phyloP scores from a whole-genome alignment of 2,888 invertebrate species.

The Malacosoma neustria region DNA sequence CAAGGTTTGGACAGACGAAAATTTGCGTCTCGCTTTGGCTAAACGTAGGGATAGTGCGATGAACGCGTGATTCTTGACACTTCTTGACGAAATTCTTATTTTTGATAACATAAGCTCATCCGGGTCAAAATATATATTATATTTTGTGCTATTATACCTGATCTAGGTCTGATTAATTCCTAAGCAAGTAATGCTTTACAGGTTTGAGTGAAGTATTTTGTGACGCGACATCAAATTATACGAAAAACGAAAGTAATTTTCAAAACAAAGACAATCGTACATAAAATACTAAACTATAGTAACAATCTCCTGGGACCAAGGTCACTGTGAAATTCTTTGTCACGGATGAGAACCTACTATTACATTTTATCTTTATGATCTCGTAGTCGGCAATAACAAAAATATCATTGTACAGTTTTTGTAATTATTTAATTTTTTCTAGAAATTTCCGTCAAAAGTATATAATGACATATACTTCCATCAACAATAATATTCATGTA shows the following conservation, averaged over 20 bases:
- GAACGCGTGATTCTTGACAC: conserved; percentile 40
- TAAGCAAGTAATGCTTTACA: too few species aligned
- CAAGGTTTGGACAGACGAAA: conserved; percentile 57
- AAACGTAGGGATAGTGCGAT: conserved; percentile 37
- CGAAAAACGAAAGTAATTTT: not conserved
- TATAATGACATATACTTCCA: too few species aligned
- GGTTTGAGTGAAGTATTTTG: not conserved
- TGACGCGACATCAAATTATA: not conserved
- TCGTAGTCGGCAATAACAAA: not conserved
- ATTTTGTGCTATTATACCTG: not conserved
- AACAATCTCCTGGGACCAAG: conserved; percentile 1
- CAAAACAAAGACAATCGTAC: not conserved
- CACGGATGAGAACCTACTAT: not conserved
- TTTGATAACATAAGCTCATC: not conserved
- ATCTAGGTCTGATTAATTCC: too few species aligned
- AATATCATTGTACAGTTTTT: not conserved
- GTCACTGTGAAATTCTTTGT: conserved; percentile 1
- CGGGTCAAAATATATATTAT: not conserved
- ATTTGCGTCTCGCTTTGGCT: conserved; percentile 67
- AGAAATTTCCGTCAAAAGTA: too few species aligned
- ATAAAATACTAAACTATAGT: conserved; percentile 1
- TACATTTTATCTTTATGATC: not conserved
- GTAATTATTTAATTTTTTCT: too few species aligned
- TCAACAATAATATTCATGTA: too few species aligned
- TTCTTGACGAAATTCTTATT: conserved; percentile 40